Percentiles rank a stretch among this genome's conserved stretches.
These are phyloP conservation scores for Rhabdophis nuchalis DNA, from an alignment of 2,797 vertebrate species.

Conservation along the genomic window DNA sequence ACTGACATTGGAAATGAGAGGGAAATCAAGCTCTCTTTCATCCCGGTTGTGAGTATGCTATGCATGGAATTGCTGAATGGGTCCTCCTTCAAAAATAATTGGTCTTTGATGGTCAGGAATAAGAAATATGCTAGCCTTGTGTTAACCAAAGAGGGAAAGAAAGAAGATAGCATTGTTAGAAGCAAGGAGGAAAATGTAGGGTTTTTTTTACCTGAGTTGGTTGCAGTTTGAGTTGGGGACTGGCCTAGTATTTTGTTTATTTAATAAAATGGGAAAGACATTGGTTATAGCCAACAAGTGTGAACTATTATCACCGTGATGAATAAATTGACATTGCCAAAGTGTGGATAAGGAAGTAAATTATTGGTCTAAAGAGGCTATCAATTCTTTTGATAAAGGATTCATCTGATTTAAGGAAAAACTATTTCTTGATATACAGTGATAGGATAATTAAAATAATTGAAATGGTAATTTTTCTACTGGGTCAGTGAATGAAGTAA, in stretches of 20 bases:
- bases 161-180: not conserved
- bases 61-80: not conserved
- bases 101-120: not conserved
- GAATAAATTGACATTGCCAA: not conserved
- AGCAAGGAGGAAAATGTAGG: not conserved
- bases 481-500: not conserved
- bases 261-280: not conserved
- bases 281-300: not conserved
- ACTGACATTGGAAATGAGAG: not conserved
- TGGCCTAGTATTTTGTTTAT: not conserved
- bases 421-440: not conserved
- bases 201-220: not conserved
- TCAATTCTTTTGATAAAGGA: not conserved
- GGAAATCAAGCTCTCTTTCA: not conserved
- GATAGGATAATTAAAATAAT: not conserved
- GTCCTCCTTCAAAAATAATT: not conserved
- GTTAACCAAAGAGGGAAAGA: not conserved
- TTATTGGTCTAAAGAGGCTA: not conserved
- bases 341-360: not conserved
- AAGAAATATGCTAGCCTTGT: not conserved
- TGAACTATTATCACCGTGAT: not conserved
- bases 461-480: not conserved
- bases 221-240: not conserved
- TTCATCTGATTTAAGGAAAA: not conserved
- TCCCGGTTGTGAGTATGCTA: not conserved